Evolutionary conservation across 2,797 vertebrate species (phyloP).

Genomic region (Pteronotus mesoamericanus): DNA sequence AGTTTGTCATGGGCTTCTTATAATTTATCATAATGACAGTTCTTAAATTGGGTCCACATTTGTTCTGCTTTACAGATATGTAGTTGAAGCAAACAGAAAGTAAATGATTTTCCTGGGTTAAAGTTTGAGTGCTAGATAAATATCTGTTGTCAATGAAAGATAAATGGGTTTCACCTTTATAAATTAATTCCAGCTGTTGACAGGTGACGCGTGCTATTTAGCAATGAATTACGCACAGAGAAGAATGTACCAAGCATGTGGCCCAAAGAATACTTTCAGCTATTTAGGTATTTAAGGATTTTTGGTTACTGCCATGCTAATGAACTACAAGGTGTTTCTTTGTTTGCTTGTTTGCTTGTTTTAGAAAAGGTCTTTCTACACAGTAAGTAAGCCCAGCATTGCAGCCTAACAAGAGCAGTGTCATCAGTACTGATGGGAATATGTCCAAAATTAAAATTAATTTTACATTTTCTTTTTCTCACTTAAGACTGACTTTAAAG

Average conservation of each 20-base stretch:
- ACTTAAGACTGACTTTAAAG: background rate
- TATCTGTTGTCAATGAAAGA: conserved; percentile 14
- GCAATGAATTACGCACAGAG: background rate
- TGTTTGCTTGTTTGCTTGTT: background rate
- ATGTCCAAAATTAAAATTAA: background rate
- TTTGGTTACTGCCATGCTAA: background rate
- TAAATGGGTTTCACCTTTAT: background rate
- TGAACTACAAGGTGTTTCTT: background rate
- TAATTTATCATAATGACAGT: background rate
- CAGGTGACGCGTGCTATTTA: background rate
- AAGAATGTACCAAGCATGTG: background rate
- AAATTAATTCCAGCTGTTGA: background rate
- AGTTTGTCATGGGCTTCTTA: background rate
- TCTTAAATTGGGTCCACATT: background rate
- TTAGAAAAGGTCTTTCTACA: background rate
- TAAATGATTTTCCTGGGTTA: background rate
- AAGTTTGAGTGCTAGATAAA: background rate
- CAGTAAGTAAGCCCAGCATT: background rate
- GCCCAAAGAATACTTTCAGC: background rate
- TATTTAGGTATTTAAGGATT: background rate
- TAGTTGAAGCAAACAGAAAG: background rate
- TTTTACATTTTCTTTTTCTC: background rate
- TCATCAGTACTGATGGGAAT: background rate
- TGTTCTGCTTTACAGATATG: background rate
- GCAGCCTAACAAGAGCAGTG: background rate